Evolutionary conservation across 2,113 vertebrate species (phyloP), one percentile per base, ranked within the genome.

Genomic region (Salvelinus namaycush): DNA sequence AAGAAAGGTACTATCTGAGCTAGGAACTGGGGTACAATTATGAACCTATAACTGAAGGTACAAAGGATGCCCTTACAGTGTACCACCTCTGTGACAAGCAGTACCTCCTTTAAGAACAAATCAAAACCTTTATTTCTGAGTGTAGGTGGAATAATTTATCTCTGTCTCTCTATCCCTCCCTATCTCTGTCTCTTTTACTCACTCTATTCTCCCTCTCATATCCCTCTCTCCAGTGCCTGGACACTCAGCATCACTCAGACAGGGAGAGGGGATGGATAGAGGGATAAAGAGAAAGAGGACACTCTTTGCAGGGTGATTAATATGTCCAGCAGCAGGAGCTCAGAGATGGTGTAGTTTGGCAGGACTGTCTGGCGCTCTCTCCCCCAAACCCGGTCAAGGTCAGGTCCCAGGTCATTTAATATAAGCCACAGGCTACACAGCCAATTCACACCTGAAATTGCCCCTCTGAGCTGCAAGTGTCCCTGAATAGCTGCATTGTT

Each of bases 371-470:
- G 22, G 77, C 3, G 39, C 78, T 54, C 75, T 31, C 29, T 29
- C 81, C 77, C 79, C 71, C 54, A 54, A 71, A 75, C 54, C 26
- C 72, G 76, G 72, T 54, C 72, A 70, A 81, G 89, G 90, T 92
- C 88, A 89, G 3, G 59, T 81, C 84, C 75, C 62, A 87, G 91
- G 89, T 90, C 90, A 91, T 90, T 92, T 89, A 88, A 92, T 91
- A 91, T 90, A 91, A 91, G 83, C 89, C 82, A 84, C 74, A 74
- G 78, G 71, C 84, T 84, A 88, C 82, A 72, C 86, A 76, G 82
- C 87, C 86, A 87, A 88, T 91, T 92, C 90, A 90, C 91, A 92
- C 90, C 91, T 92, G 90, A 90, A 91, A 90, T 88, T 88, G 88
- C 83, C 84, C 60, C 76, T 88, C 76, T 54, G 86, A 81, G 79